Percentiles rank a stretch among this genome's conserved stretches.
Evolutionary conservation across 2,797 vertebrate species (phyloP).

Genomic region (Taenioides sp.): DNA sequence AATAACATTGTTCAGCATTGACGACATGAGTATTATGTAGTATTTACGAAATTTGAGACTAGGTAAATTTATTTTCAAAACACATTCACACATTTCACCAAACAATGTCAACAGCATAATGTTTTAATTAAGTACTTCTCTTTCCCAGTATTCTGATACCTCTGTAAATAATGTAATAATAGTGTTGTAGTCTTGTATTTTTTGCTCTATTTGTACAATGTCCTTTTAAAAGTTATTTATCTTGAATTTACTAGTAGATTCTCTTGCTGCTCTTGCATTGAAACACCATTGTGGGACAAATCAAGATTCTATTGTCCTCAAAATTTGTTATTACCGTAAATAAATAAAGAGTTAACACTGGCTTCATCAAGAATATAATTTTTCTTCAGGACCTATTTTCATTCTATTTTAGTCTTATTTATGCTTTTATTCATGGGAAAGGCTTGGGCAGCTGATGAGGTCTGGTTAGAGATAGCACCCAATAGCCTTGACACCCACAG

Average conservation of each 20-base stretch:
- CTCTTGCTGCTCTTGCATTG: too few species aligned
- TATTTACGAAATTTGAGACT: neutral
- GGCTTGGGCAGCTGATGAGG: slow-evolving; percentile 63
- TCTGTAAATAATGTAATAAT: too few species aligned
- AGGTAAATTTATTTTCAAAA: neutral
- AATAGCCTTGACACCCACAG: slow-evolving; percentile 70
- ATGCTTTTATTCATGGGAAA: slow-evolving; percentile 56
- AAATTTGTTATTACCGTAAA: neutral
- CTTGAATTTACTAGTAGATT: too few species aligned
- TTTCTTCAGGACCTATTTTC: neutral
- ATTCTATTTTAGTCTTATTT: slow-evolving; percentile 18
- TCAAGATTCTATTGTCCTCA: neutral
- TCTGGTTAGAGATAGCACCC: slow-evolving; percentile 65
- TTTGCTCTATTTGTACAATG: too few species aligned
- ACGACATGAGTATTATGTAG: neutral
- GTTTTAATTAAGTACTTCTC: too few species aligned
- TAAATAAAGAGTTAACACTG: neutral
- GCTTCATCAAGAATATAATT: neutral
- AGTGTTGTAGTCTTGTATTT: too few species aligned
- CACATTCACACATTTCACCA: neutral
- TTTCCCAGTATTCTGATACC: too few species aligned
- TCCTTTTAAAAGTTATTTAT: too few species aligned
- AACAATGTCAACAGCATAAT: neutral
- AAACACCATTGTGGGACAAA: too few species aligned
- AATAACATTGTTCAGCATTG: too few species aligned